phyloP scores from a whole-genome alignment of 2,113 vertebrate species.

The Rhodinocichla rosea region DNA sequence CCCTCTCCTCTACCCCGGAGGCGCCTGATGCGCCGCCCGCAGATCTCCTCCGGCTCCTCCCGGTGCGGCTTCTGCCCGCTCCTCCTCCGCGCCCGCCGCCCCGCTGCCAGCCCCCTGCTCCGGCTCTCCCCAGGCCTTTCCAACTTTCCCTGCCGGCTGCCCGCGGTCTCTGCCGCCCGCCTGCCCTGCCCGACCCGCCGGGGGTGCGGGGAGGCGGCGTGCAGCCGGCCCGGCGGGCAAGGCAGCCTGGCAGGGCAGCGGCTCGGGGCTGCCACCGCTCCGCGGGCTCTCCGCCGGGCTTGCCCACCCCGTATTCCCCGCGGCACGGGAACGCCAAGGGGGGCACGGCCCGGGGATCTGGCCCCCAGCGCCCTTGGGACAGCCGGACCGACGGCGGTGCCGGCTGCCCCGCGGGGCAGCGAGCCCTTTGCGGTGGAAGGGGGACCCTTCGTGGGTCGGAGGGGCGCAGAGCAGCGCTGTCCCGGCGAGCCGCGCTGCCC shows the following conservation, averaged over 20 bases:
- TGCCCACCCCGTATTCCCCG: neutral
- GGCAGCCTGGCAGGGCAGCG: neutral
- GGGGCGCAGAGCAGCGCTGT: neutral
- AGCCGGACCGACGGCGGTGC: neutral
- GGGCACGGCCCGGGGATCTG: neutral
- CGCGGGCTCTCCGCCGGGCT: neutral
- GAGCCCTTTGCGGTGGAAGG: neutral
- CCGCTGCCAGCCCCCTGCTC: neutral
- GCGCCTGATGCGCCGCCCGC: neutral
- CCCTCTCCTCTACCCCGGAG: neutral
- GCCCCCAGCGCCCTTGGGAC: neutral
- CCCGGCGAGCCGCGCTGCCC: neutral
- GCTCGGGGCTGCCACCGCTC: neutral
- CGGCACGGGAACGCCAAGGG: neutral
- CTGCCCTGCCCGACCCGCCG: neutral
- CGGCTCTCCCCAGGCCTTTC: neutral
- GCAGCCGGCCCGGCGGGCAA: neutral
- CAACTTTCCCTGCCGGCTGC: neutral
- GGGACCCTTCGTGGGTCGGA: too few species aligned
- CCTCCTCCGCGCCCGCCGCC: neutral
- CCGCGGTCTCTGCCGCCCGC: neutral
- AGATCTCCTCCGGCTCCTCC: constrained; percentile 15
- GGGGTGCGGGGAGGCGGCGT: neutral
- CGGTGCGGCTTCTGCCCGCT: neutral
- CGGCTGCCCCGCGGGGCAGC: too few species aligned